Evolutionary conservation across 1,140 invertebrate genomes (phyloP).

Genomic region (Phenacoccus solenopsis): DNA sequence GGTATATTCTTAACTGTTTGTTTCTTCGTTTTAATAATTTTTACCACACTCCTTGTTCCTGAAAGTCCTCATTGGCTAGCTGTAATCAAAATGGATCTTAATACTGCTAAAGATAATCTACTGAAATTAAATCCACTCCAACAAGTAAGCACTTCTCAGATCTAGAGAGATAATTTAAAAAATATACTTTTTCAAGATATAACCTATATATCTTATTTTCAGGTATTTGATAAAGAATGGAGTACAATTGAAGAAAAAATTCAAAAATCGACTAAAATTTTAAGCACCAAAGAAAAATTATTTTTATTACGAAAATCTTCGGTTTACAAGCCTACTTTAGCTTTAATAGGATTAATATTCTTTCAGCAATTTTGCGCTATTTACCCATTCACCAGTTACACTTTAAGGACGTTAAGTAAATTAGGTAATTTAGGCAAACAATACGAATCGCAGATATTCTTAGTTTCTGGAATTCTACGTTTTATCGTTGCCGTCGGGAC

Average conservation of each 20-base stretch:
- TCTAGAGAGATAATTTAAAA: no score
- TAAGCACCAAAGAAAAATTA: background rate
- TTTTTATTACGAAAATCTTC: background rate
- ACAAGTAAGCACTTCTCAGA: background rate
- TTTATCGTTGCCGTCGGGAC: background rate
- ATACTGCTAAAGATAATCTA: background rate
- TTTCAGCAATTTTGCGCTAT: background rate
- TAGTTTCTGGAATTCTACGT: background rate
- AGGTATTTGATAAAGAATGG: background rate
- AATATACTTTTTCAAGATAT: no score
- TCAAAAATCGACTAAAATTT: background rate
- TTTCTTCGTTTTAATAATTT: background rate
- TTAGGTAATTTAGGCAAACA: background rate
- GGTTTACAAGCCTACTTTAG: background rate
- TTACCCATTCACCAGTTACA: conserved; percentile 4
- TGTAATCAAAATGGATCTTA: background rate
- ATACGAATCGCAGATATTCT: background rate
- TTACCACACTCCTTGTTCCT: background rate
- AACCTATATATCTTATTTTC: background rate
- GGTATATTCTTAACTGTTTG: background rate
- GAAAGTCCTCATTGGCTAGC: conserved; percentile 7
- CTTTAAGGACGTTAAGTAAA: background rate
- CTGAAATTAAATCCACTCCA: background rate
- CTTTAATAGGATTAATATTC: background rate
- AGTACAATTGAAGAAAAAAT: background rate